Base-by-base conservation (phyloP, 2,888 invertebrate species). In the Pollenia labialis region DNA sequence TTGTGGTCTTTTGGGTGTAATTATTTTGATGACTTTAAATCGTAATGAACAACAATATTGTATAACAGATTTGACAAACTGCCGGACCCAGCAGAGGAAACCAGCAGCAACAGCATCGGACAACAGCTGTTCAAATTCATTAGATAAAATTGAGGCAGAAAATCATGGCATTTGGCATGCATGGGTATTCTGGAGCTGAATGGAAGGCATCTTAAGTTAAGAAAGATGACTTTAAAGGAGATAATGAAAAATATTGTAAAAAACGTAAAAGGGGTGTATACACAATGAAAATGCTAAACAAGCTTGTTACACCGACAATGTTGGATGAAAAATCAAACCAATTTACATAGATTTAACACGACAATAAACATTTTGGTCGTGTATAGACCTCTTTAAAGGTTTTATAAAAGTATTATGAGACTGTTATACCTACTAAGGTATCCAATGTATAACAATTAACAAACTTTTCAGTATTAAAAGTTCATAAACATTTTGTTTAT, bases 181-280 rank as follows among this genome's bases (percentile, higher is more conserved):
- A 18, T 82, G 69, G 75, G 7, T 82, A 46, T 60, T 82, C 16
- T 71, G 76, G 68, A 6, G 9, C 18, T 82, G 40, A 82, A n/a
- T 40, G 16, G 10, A 58, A 42, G 16, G 23, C 11, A 54, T 2
- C 1, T 42, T 4, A 32, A 32, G 9, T 18, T 42, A 4, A 71
- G 11, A 40, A 12, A 6, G 7, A 32, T 54, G 16, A 2, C 16
- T 18, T 8, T 10, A 16, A 8, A 10, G 14, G 40, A n/a, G n/a
- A 14, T 6, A 16, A 44, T 0, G 2, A 44, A 12, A 4, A 7
- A 0, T 2, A 60, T 8, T 10, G 32, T 14, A 42, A 16, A 62
- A 40, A 60, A 32, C 32, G 32, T 32, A 32, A 32, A 32, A 6
- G 32, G 23, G 23, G 23, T 2, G 23, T 2, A 1, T 23, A 23